phyloP scores from a whole-genome alignment of 1,140 invertebrate genomes.

The Zaprionus gabonicus region DNA sequence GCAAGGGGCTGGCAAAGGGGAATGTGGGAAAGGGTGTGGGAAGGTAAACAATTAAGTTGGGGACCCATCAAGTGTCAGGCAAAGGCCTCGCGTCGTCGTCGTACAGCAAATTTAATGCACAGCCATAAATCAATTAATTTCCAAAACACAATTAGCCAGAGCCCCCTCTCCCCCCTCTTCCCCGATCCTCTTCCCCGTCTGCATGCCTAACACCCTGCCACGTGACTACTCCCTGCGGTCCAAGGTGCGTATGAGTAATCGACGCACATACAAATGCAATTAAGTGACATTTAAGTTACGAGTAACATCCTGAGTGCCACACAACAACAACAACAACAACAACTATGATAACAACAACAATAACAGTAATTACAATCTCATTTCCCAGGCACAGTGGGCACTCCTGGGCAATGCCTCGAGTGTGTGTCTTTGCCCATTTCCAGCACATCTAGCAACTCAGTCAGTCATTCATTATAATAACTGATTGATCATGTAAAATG shows the following conservation, averaged over 20 bases:
- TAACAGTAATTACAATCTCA: conserved; percentile 41
- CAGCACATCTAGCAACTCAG: too few relatives aligned
- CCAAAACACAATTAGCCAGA: conserved; percentile 66
- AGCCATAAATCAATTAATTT: conserved; percentile 78
- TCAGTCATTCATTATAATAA: not conserved
- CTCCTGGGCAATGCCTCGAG: not conserved
- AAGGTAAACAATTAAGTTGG: conserved; percentile 40
- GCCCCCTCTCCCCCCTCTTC: not conserved
- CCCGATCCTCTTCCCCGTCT: not conserved
- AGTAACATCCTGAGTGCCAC: conserved; percentile 1
- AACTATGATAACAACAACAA: conserved; percentile 3
- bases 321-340: not conserved
- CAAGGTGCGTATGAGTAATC: conserved; percentile 65
- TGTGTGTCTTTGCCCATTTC: too few relatives aligned
- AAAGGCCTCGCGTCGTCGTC: not conserved
- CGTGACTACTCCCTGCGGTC: not conserved
- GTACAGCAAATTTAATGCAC: conserved; percentile 36
- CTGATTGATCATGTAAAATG: not conserved
- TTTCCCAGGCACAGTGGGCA: conserved; percentile 5
- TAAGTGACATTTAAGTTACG: conserved; percentile 57
- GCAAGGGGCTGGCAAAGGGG: not conserved
- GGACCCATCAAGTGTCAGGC: conserved; percentile 6
- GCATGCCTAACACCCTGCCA: not conserved
- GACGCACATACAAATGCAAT: conserved; percentile 57
- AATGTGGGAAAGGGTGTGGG: not conserved